Conservation (phyloP, 2,113 vertebrate species). For the Corythaeola cristata region DNA sequence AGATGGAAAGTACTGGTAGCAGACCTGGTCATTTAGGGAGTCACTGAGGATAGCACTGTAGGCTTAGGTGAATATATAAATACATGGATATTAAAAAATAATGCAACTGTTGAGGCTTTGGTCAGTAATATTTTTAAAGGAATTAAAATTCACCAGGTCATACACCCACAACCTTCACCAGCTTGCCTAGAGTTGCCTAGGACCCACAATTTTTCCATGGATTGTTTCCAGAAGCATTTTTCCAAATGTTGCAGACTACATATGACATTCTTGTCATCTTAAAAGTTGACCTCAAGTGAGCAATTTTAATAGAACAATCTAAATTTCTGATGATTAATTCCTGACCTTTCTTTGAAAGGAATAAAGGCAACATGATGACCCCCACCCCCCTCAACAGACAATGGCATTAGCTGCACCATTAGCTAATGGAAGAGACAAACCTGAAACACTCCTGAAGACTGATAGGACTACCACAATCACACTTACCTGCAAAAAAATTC, state of each 20-base stretch:
- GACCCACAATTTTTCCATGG: background rate
- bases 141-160: background rate
- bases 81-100: background rate
- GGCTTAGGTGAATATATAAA: background rate
- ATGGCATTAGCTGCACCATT: background rate
- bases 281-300: background rate
- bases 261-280: background rate
- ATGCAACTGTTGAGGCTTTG: background rate
- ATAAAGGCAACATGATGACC: background rate
- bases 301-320: background rate
- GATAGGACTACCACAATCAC: background rate
- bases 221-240: background rate
- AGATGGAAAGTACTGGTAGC: background rate
- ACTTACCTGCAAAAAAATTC: background rate
- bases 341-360: background rate
- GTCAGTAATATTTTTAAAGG: background rate
- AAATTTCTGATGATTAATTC: background rate
- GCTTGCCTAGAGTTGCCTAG: background rate
- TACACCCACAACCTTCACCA: background rate
- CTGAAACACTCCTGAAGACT: background rate
- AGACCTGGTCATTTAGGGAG: background rate
- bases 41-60: background rate
- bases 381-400: background rate
- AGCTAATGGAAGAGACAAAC: background rate
- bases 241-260: background rate